phyloP scores from a whole-genome alignment of 2,888 invertebrate genomes.

The Ichneumoninae sp. region DNA sequence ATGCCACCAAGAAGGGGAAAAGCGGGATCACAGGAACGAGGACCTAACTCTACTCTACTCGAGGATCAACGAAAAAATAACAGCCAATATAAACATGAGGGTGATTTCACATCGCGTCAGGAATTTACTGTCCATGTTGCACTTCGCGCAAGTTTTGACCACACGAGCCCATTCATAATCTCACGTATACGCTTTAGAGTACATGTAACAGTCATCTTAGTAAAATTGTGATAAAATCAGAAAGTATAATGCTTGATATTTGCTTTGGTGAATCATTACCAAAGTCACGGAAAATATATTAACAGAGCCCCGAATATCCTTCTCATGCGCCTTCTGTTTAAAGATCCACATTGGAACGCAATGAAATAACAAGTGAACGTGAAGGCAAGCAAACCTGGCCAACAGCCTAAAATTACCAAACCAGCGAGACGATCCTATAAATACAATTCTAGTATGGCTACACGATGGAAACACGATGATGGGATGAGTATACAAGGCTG shows the following conservation, averaged over 20 bases:
- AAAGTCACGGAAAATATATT: not conserved
- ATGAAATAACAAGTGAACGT: not conserved
- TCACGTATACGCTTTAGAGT: not conserved
- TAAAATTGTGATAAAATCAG: not conserved
- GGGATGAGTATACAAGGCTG: constrained; percentile 15
- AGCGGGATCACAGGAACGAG: constrained; percentile 13
- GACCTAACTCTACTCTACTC: constrained; percentile 25
- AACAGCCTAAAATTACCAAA: constrained; percentile 4
- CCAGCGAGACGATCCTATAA: not conserved
- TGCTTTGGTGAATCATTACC: not conserved
- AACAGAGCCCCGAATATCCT: not conserved
- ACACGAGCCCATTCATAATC: constrained; percentile 19
- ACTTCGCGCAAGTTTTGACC: constrained; percentile 10
- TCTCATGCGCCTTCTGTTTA: not conserved
- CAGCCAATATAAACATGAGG: constrained; percentile 52
- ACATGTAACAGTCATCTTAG: constrained; percentile 9
- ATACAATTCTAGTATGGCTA: not conserved
- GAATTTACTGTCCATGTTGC: constrained; percentile 36
- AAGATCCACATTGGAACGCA: not conserved
- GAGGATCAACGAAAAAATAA: constrained; percentile 60
- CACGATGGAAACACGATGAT: constrained; percentile 10
- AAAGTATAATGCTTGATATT: not conserved
- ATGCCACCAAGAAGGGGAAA: constrained; percentile 1
- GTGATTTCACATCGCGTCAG: constrained; percentile 23
- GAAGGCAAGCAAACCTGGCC: not conserved